These are phyloP conservation scores for Alloscopus bannaensis DNA, from an alignment of 2,888 invertebrate genomes.

Conservation along the genomic window DNA sequence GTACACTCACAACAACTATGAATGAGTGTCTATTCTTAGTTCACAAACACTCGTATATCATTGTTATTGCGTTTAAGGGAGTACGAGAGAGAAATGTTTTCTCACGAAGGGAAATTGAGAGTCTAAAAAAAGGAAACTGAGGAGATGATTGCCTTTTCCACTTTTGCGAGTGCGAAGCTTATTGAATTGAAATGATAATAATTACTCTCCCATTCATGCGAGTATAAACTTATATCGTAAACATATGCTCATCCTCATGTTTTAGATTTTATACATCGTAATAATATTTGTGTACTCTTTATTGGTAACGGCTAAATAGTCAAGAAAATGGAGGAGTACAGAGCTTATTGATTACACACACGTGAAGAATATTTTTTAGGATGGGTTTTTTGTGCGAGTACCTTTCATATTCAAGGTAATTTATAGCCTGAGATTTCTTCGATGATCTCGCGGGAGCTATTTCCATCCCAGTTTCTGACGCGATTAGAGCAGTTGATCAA, in stretches of 20 bases:
- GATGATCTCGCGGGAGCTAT: background rate
- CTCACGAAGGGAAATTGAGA: slow-evolving; percentile 49
- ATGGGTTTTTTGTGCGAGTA: too few species aligned
- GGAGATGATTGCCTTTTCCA: slow-evolving; percentile 50
- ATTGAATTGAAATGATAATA: background rate
- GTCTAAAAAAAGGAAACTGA: slow-evolving; percentile 48
- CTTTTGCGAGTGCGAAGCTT: background rate
- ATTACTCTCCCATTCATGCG: too few species aligned
- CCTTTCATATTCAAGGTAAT: background rate
- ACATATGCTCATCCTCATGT: background rate
- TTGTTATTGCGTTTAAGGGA: too few species aligned
- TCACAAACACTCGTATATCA: background rate
- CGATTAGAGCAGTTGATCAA: background rate
- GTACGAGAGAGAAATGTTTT: slow-evolving; percentile 19
- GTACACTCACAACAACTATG: background rate
- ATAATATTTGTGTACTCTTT: background rate
- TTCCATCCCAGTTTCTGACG: background rate
- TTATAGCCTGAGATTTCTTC: background rate
- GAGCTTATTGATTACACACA: too few species aligned
- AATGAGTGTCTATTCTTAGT: background rate
- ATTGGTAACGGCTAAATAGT: background rate
- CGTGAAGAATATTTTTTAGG: too few species aligned
- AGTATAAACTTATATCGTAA: too few species aligned
- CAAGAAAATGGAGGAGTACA: too few species aligned
- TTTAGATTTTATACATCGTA: background rate